Conservation (phyloP, 2,113 vertebrate genomes). For the Leuciscus idus region DNA sequence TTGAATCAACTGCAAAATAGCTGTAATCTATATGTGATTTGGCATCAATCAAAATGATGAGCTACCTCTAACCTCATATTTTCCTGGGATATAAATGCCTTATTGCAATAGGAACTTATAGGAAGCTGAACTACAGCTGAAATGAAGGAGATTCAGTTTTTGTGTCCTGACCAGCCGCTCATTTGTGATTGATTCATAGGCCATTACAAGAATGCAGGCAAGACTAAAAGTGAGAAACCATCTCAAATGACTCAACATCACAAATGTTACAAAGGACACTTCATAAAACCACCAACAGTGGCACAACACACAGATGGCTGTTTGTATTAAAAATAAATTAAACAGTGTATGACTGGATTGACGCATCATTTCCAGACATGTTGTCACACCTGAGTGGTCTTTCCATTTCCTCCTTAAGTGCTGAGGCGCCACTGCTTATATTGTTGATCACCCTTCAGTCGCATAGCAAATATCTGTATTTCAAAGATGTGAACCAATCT, state of each 20-base stretch:
- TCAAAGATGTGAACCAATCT: not conserved
- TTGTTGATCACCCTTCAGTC: not conserved
- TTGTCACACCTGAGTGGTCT: conserved; percentile 2
- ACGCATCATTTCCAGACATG: not conserved
- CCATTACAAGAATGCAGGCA: not conserved
- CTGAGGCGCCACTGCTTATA: not conserved
- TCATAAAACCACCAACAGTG: not conserved
- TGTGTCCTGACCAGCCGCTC: not conserved
- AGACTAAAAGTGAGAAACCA: not conserved
- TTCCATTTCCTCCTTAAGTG: not conserved
- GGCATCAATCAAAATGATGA: not conserved
- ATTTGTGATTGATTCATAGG: not conserved
- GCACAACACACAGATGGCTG: not conserved
- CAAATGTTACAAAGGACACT: not conserved
- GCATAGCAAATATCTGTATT: not conserved
- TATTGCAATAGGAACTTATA: not conserved
- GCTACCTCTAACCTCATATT: not conserved
- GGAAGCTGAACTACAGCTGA: not conserved
- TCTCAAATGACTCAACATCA: not conserved
- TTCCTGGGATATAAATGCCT: not conserved
- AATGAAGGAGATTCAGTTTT: not conserved
- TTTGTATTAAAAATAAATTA: conserved; percentile 25
- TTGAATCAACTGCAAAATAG: not conserved
- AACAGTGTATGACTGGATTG: not conserved
- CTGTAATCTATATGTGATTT: not conserved